Conservation (phyloP, 2,888 invertebrate species). For the Elmis aenea region DNA sequence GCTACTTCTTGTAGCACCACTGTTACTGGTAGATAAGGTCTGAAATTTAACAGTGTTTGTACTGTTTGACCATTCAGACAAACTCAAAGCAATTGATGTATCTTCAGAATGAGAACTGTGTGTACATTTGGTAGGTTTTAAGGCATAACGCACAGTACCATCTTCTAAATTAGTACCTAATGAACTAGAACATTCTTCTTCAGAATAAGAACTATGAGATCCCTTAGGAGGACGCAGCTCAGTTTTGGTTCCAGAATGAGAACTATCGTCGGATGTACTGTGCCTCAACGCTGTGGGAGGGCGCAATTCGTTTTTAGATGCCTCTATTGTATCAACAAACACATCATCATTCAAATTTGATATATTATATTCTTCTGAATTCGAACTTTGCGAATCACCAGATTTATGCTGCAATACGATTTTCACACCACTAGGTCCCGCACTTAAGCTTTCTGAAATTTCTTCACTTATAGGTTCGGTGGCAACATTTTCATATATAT, state of each 20-base stretch:
- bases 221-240: slow-evolving; percentile 36
- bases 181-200: slow-evolving; percentile 67
- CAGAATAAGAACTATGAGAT: slow-evolving; percentile 66
- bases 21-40: slow-evolving; percentile 60
- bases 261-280: slow-evolving; percentile 43
- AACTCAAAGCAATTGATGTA: slow-evolving; percentile 78
- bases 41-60: slow-evolving; percentile 80
- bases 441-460: slow-evolving; percentile 43
- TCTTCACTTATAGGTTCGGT: slow-evolving; percentile 40
- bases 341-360: slow-evolving; percentile 47
- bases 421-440: slow-evolving; percentile 42
- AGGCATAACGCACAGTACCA: slow-evolving; percentile 73
- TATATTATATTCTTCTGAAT: slow-evolving; percentile 50
- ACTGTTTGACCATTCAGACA: slow-evolving; percentile 85
- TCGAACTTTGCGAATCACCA: slow-evolving; percentile 35
- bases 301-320: slow-evolving; percentile 38
- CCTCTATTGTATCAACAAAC: slow-evolving; percentile 40
- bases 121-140: slow-evolving; percentile 76
- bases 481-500: slow-evolving; percentile 45
- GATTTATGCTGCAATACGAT: slow-evolving; percentile 42
- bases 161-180: slow-evolving; percentile 71
- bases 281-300: slow-evolving; percentile 43
- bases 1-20: slow-evolving; percentile 57
- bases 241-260: slow-evolving; percentile 36
- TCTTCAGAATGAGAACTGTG: slow-evolving; percentile 83